Conservation (phyloP, 2,797 vertebrate species). For the Echiichthys vipera region DNA sequence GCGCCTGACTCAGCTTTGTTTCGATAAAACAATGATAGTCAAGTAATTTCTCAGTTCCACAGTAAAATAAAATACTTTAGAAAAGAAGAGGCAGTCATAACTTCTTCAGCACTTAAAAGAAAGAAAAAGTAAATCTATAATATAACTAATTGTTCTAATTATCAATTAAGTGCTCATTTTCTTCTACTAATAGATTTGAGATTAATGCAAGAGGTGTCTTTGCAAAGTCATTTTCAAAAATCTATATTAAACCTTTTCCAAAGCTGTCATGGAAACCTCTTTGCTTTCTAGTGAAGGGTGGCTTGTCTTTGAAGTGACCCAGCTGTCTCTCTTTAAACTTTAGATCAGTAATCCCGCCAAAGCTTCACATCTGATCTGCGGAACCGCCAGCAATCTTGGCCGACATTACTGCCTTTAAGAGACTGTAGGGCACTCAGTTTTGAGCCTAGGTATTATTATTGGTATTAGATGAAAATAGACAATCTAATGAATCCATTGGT, state of each 20-base stretch:
- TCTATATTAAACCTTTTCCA: no score
- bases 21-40: conserved; percentile 1
- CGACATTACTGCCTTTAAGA: no score
- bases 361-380: no score
- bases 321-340: not conserved
- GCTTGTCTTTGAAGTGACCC: not conserved
- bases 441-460: no score
- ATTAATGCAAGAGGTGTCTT: not conserved
- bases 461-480: no score
- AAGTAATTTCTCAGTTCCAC: not conserved
- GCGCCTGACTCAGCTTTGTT: conserved; percentile 4
- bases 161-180: not conserved
- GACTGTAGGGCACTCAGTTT: no score
- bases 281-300: not conserved
- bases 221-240: no score
- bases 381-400: no score
- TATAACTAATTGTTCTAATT: no score
- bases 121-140: not conserved
- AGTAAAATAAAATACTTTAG: not conserved
- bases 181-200: not conserved
- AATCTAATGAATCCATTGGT: no score
- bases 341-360: no score
- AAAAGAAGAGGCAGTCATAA: not conserved
- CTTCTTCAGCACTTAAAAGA: not conserved
- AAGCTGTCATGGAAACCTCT: not conserved